A percentile compares a stretch with the other conserved stretches of the same genome.
Conservation (phyloP, 2,888 invertebrate genomes). For the Spialia ferax region DNA sequence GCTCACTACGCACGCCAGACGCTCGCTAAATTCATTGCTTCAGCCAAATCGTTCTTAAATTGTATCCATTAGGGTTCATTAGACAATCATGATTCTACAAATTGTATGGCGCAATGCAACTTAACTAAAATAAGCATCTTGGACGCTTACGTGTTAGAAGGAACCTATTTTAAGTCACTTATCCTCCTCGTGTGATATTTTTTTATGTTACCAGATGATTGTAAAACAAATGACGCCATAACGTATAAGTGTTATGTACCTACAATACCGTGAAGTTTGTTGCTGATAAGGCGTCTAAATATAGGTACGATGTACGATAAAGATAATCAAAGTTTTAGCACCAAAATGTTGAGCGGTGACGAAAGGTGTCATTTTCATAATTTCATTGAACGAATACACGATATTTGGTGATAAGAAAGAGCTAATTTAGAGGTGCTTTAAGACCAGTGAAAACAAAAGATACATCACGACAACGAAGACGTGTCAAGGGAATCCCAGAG, state of each 20-base stretch:
- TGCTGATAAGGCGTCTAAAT: background rate
- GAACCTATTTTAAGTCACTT: background rate
- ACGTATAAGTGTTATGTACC: background rate
- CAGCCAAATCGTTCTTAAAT: constrained; percentile 39
- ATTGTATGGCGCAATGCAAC: constrained; percentile 31
- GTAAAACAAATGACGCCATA: background rate
- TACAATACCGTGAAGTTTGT: background rate
- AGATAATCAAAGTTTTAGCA: background rate
- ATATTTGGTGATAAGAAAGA: background rate
- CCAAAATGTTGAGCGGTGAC: background rate
- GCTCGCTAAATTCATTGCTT: constrained; percentile 23
- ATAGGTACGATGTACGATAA: background rate
- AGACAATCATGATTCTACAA: constrained; percentile 29
- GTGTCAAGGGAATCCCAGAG: constrained; percentile 46
- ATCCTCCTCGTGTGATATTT: constrained; percentile 11
- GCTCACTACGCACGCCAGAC: constrained; percentile 43
- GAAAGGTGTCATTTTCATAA: background rate
- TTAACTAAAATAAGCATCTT: constrained; percentile 11
- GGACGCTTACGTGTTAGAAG: background rate
- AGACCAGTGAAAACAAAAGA: constrained; percentile 5
- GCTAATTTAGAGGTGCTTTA: background rate
- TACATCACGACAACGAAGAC: constrained; percentile 28
- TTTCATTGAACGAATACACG: background rate
- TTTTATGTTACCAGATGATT: background rate
- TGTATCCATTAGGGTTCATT: constrained; percentile 25